A percentile compares a stretch with the other conserved stretches of the same genome.
Conservation (phyloP, 2,888 invertebrate species). For the Hirtodrosophila cameraria region DNA sequence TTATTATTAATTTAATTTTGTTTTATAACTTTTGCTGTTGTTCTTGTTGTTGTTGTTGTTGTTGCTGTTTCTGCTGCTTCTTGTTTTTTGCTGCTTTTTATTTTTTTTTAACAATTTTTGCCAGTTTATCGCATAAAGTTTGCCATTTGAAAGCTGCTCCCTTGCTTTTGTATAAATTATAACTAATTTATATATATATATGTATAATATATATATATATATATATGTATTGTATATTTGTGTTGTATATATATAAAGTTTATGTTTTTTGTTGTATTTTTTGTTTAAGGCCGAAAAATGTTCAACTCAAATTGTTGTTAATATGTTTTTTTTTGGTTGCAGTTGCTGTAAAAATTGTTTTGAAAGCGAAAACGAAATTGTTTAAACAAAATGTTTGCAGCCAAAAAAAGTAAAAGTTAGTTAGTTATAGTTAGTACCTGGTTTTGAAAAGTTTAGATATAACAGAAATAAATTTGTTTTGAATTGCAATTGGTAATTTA, state of each 20-base stretch:
- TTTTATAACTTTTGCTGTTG: constrained; percentile 5
- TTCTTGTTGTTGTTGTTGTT: constrained; percentile 27
- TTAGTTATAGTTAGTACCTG: constrained; percentile 27
- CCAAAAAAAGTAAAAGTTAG: constrained; percentile 5
- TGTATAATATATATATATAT: constrained; percentile 50
- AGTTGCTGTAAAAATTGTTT: constrained; percentile 7
- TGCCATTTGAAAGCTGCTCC: constrained; percentile 69
- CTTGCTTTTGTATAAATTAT: constrained; percentile 72
- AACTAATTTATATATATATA: constrained; percentile 57
- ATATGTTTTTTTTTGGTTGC: constrained; percentile 18
- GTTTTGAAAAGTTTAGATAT: too few species aligned
- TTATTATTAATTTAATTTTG: not conserved
- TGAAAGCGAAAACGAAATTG: constrained; percentile 10
- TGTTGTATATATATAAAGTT: constrained; percentile 60
- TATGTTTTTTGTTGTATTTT: constrained; percentile 34
- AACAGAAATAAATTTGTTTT: too few species aligned
- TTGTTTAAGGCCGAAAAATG: constrained; percentile 81
- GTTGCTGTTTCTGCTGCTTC: constrained; percentile 22
- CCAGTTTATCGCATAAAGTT: constrained; percentile 39
- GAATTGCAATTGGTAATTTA: constrained; percentile 70
- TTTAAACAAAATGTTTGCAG: constrained; percentile 1
- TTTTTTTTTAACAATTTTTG: constrained; percentile 35
- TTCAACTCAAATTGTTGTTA: constrained; percentile 59
- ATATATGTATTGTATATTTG: constrained; percentile 47
- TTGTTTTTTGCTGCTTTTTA: constrained; percentile 23